Evolutionary conservation across 2,113 vertebrate species (phyloP).

Genomic region (Columba livia): DNA sequence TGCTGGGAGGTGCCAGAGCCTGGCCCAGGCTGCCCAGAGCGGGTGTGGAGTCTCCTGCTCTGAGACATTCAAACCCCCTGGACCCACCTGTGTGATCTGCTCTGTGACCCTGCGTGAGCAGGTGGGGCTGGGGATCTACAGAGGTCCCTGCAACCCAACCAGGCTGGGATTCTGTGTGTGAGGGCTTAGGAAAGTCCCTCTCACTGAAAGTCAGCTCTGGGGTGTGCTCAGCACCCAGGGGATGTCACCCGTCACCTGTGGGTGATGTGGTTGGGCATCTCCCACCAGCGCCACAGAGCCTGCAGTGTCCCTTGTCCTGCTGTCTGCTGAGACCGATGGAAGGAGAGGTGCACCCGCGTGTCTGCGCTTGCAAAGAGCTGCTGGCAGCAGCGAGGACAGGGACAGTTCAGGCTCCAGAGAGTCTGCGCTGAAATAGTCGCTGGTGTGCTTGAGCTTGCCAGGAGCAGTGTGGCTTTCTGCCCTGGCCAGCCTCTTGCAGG

Average conservation of each 20-base stretch:
- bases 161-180: background rate
- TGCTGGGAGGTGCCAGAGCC: too few relatives aligned
- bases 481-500: background rate
- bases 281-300: fast-evolving
- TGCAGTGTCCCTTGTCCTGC: background rate
- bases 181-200: background rate
- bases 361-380: background rate
- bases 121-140: too few relatives aligned
- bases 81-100: too few relatives aligned
- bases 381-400: background rate
- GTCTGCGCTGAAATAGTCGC: background rate
- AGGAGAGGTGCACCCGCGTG: background rate
- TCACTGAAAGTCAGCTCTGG: background rate
- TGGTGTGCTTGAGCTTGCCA: fast-evolving
- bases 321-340: background rate
- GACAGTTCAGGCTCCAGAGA: background rate
- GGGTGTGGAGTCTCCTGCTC: too few relatives aligned
- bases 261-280: background rate
- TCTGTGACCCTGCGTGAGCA: too few relatives aligned
- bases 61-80: too few relatives aligned
- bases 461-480: background rate
- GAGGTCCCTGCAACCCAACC: too few relatives aligned
- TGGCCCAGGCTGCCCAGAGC: too few relatives aligned
- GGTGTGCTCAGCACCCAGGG: background rate
- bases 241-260: background rate